These are phyloP conservation scores for Cordilura impudica DNA, from an alignment of 2,888 invertebrate genomes.

Conservation along the genomic window DNA sequence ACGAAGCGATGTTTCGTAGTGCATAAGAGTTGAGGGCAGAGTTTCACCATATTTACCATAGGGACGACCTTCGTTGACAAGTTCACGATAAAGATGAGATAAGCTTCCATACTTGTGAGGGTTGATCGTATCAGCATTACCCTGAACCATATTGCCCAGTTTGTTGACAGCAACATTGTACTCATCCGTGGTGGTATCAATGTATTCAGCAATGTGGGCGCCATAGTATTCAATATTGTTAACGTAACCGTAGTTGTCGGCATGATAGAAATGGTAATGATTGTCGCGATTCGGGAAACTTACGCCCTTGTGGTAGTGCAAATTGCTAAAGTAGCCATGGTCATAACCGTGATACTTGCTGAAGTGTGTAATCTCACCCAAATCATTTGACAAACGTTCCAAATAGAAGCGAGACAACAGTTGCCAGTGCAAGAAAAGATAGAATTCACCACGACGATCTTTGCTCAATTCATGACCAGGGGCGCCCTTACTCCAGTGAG, in stretches of 20 bases:
- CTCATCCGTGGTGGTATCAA: conserved; percentile 65
- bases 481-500: conserved; percentile 83
- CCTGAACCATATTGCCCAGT: conserved; percentile 81
- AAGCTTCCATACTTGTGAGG: conserved; percentile 80
- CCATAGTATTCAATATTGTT: conserved; percentile 79
- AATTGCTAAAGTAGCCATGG: conserved; percentile 82
- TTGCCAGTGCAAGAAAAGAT: conserved; percentile 78
- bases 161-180: conserved; percentile 76
- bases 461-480: conserved; percentile 72
- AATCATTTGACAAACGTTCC: conserved; percentile 83
- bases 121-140: conserved; percentile 79
- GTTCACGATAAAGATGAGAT: conserved; percentile 78
- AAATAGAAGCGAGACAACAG: conserved; percentile 79
- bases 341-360: conserved; percentile 80
- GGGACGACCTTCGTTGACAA: conserved; percentile 79
- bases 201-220: conserved; percentile 81
- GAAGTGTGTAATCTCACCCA: conserved; percentile 83
- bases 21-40: conserved; percentile 79
- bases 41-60: conserved; percentile 70
- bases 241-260: conserved; percentile 70
- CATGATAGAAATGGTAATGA: conserved; percentile 78
- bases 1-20: conserved; percentile 83
- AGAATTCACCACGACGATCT: conserved; percentile 78
- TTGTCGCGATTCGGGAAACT: conserved; percentile 83
- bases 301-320: conserved; percentile 83